Evolutionary conservation across 2,797 vertebrate genomes (phyloP).

Genomic region (Sphaeramia orbicularis): DNA sequence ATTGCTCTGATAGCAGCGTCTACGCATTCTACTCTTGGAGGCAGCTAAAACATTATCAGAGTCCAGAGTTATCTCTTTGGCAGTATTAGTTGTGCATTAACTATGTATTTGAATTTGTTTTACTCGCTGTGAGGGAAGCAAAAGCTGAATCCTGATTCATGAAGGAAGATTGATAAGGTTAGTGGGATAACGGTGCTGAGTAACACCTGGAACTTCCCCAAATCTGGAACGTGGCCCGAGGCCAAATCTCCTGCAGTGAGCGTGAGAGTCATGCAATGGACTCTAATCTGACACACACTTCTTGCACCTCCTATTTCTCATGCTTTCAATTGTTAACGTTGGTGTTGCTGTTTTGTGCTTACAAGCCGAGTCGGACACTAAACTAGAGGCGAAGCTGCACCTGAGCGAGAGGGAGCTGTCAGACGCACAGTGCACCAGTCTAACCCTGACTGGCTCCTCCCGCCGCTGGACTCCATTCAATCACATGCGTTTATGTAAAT

Average conservation of each 20-base stretch:
- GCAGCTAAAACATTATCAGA: conserved; percentile 19
- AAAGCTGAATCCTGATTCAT: conserved; percentile 40
- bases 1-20: conserved; percentile 10
- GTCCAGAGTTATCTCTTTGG: conserved; percentile 44
- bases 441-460: conserved; percentile 52
- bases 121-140: conserved; percentile 40
- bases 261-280: conserved; percentile 74
- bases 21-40: conserved; percentile 7
- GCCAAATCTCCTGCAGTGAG: conserved; percentile 74
- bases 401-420: conserved; percentile 60
- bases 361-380: conserved; percentile 29
- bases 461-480: conserved; percentile 34
- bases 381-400: conserved; percentile 35
- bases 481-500: conserved; percentile 69
- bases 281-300: conserved; percentile 73
- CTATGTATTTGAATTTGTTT: conserved; percentile 47
- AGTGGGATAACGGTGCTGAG: conserved; percentile 63
- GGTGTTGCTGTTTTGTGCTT: conserved; percentile 43
- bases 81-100: conserved; percentile 23
- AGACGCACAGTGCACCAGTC: conserved; percentile 44
- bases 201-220: conserved; percentile 78
- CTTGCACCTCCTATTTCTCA: conserved; percentile 67
- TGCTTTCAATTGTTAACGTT: conserved; percentile 60
- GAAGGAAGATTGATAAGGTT: conserved; percentile 71
- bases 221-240: conserved; percentile 72